Conservation (phyloP, 1,140 invertebrate species). For the Trachymyrmex septentrionalis region DNA sequence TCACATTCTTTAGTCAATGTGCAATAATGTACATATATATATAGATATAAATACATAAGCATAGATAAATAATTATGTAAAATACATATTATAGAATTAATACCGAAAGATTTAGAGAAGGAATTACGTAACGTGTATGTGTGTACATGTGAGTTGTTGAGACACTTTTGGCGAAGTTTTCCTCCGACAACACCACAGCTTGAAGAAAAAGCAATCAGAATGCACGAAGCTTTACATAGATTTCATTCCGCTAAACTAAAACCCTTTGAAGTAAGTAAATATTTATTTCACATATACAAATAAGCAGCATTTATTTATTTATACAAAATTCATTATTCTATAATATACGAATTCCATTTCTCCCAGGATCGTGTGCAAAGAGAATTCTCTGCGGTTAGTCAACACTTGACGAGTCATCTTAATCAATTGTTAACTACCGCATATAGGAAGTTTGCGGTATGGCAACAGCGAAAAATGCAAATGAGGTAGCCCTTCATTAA, state of each 20-base stretch:
- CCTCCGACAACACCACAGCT: conserved; percentile 93
- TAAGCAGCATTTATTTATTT: background rate
- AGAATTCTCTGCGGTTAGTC: conserved; percentile 92
- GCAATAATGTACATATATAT: conserved; percentile 16
- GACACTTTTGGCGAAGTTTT: conserved; percentile 98
- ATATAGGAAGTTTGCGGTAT: conserved; percentile 93
- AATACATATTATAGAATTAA: conserved; percentile 88
- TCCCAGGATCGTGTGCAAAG: conserved; percentile 92
- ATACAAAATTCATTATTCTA: background rate
- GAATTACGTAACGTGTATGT: conserved; percentile 95
- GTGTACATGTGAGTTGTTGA: conserved; percentile 94
- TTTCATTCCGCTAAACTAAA: conserved; percentile 95
- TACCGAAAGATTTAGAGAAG: conserved; percentile 93
- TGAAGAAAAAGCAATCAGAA: conserved; percentile 93
- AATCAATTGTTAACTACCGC: conserved; percentile 94
- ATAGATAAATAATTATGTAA: conserved; percentile 5
- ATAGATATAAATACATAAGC: background rate
- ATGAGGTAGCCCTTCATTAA: conserved; percentile 87
- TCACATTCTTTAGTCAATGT: conserved; percentile 2
- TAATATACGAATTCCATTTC: conserved; percentile 49
- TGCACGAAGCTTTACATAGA: conserved; percentile 95
- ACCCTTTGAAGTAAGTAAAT: conserved; percentile 91
- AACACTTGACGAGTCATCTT: conserved; percentile 94
- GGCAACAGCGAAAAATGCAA: conserved; percentile 93
- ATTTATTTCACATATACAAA: background rate